Conservation (phyloP, 2,113 vertebrate genomes). For the Felis catus region DNA sequence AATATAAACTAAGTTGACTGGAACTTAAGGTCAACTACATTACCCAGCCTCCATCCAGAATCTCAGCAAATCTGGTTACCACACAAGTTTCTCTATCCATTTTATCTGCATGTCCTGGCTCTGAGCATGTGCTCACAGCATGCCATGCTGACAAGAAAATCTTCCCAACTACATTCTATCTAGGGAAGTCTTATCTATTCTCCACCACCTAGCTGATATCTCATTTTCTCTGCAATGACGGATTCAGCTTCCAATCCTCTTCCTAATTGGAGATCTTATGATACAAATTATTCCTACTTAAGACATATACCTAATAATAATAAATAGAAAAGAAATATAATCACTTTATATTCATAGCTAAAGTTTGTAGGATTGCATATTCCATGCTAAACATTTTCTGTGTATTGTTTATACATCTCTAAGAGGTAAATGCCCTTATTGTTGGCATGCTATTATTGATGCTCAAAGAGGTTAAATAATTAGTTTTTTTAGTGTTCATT, state of each 20-base stretch:
- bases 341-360: neutral
- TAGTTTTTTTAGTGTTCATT: too few relatives aligned
- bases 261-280: neutral
- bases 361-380: neutral
- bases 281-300: neutral
- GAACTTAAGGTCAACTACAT: neutral
- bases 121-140: neutral
- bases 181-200: neutral
- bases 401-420: neutral
- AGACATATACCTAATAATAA: neutral
- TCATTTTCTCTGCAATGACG: neutral
- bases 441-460: neutral
- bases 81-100: neutral
- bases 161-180: neutral
- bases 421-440: neutral
- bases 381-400: neutral
- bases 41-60: neutral
- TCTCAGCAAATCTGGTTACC: neutral
- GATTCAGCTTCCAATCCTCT: neutral
- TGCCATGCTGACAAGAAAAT: neutral
- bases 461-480: neutral
- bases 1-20: neutral
- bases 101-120: neutral
- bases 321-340: neutral
- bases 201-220: neutral